phyloP scores from a whole-genome alignment of 2,113 vertebrate genomes.

The Alosa alosa region DNA sequence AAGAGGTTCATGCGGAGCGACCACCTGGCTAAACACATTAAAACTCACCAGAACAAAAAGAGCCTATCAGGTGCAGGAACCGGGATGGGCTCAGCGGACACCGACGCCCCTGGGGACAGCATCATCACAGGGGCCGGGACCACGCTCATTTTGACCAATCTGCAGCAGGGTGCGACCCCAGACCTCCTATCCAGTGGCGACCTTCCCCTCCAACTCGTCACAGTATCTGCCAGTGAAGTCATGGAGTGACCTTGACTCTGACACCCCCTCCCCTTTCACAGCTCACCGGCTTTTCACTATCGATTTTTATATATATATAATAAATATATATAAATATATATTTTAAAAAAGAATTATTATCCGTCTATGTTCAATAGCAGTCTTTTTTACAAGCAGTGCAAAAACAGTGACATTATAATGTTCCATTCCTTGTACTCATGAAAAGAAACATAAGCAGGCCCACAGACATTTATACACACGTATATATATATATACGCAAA shows the following conservation, averaged over 20 bases:
- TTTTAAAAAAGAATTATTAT: constrained; percentile 79
- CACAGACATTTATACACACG: constrained; percentile 46
- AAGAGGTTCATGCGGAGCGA: constrained; percentile 99
- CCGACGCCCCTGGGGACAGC: constrained; percentile 75
- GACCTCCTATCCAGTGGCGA: constrained; percentile 95
- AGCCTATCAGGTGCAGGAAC: constrained; percentile 83
- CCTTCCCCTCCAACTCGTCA: constrained; percentile 98
- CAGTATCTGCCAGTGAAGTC: constrained; percentile 94
- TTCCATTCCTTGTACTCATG: constrained; percentile 83
- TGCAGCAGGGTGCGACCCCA: constrained; percentile 85
- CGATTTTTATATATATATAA: constrained; percentile 73
- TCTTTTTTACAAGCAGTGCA: constrained; percentile 93
- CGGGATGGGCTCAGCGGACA: constrained; percentile 82
- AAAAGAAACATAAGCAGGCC: constrained; percentile 12
- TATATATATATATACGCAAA: constrained; percentile 60
- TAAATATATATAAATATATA: constrained; percentile 76
- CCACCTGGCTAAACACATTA: constrained; percentile 99
- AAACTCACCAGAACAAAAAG: constrained; percentile 99
- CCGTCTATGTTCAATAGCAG: constrained; percentile 93
- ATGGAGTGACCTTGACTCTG: constrained; percentile 83
- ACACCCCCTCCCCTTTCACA: constrained; percentile 58
- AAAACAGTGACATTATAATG: constrained; percentile 90
- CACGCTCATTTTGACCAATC: constrained; percentile 96
- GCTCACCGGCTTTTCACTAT: constrained; percentile 54
- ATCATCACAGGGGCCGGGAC: constrained; percentile 94